A percentile compares a stretch with the other conserved stretches of the same genome.
Conservation (phyloP, 2,113 vertebrate species). For the Oryzias celebensis region DNA sequence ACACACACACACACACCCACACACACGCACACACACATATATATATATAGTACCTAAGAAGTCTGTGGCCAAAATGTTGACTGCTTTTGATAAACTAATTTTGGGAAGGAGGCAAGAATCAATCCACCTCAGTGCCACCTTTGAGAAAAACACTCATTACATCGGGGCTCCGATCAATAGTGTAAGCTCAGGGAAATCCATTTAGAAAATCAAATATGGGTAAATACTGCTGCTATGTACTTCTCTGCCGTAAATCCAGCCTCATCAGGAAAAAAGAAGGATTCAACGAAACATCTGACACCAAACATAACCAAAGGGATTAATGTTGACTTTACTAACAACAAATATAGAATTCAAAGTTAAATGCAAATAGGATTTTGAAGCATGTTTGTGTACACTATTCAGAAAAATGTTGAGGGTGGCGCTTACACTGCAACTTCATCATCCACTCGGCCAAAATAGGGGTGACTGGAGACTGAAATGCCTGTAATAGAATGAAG, state of each 20-base stretch:
- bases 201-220: conserved; percentile 72
- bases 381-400: no score
- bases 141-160: conserved; percentile 70
- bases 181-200: conserved; percentile 61
- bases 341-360: no score
- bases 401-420: conserved; percentile 1
- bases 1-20: not conserved
- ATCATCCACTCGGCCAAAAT: conserved; percentile 85
- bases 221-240: conserved; percentile 71
- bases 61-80: conserved; percentile 13
- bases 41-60: not conserved
- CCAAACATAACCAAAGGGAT: not conserved
- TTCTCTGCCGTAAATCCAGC: conserved; percentile 29
- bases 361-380: no score
- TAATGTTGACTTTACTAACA: no score
- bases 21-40: not conserved
- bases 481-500: conserved; percentile 80
- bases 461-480: conserved; percentile 90
- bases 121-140: conserved; percentile 67
- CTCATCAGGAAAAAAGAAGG: conserved; percentile 34
- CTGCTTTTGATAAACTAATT: conserved; percentile 54
- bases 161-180: conserved; percentile 67
- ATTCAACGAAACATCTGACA: conserved; percentile 3
- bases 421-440: conserved; percentile 89
- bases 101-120: conserved; percentile 48